Percentiles rank a stretch among this genome's conserved stretches.
These are phyloP conservation scores for Glyptemys insculpta DNA, from an alignment of 2,797 vertebrate genomes.

Conservation along the genomic window DNA sequence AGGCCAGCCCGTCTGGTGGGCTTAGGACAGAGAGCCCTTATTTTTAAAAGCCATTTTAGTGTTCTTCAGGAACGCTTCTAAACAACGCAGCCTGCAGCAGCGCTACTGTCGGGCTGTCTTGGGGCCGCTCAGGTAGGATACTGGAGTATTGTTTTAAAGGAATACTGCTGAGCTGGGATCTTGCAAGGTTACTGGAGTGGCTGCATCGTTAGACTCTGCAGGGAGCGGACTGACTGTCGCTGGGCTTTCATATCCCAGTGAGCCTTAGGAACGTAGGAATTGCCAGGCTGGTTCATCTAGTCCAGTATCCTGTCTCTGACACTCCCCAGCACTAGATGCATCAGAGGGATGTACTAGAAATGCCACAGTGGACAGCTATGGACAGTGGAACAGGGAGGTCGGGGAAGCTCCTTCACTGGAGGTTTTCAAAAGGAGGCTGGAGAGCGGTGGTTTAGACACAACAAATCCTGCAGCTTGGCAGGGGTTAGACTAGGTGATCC, in stretches of 20 bases:
- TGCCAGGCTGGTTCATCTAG: not conserved
- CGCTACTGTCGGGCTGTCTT: not conserved
- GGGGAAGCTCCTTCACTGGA: not conserved
- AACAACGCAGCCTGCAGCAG: not conserved
- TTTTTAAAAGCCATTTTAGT: not conserved
- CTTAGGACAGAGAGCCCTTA: not conserved
- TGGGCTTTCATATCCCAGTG: not conserved
- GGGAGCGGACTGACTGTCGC: not conserved
- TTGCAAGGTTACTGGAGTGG: not conserved
- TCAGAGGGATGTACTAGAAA: not conserved
- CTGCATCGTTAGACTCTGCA: not conserved
- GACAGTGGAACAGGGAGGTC: not conserved
- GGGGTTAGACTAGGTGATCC: not conserved
- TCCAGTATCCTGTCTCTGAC: not conserved
- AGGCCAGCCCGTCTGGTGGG: not conserved
- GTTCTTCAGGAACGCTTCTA: not conserved
- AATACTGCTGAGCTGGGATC: not conserved
- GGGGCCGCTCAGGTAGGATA: not conserved
- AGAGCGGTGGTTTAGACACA: not conserved
- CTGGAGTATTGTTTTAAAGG: not conserved
- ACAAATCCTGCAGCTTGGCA: not conserved
- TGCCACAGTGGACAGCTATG: not conserved
- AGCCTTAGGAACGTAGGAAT: not conserved
- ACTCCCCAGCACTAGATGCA: not conserved
- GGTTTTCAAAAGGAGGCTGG: not conserved